Percentiles rank a stretch among this genome's conserved stretches.
These are phyloP conservation scores for Oryzias woworae DNA, from an alignment of 2,113 vertebrate species.

Conservation along the genomic window DNA sequence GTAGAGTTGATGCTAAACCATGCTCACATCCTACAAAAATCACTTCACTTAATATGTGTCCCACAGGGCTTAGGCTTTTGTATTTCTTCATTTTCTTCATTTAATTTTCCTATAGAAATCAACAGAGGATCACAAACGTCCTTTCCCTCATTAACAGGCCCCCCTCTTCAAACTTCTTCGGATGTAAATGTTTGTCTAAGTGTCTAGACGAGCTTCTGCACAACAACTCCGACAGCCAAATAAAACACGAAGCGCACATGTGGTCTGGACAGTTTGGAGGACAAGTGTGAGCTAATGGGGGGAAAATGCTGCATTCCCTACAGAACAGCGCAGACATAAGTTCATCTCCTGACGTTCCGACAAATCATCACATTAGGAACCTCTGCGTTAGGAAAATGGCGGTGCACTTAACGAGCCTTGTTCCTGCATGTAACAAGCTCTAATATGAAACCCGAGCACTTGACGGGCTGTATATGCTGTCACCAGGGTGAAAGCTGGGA, in stretches of 20 bases:
- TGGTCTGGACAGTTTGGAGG: constrained; percentile 8
- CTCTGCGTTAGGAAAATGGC: constrained; percentile 22
- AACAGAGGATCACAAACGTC: no score
- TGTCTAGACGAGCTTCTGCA: constrained; percentile 1
- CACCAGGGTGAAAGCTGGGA: not conserved
- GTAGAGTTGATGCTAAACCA: no score
- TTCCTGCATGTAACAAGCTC: constrained; percentile 15
- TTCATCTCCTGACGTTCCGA: constrained; percentile 6
- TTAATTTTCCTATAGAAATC: no score
- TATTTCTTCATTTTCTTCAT: no score
- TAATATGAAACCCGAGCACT: constrained; percentile 26
- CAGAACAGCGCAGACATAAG: constrained; percentile 4
- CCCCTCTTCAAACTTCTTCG: not conserved
- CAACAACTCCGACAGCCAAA: constrained; percentile 14
- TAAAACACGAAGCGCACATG: constrained; percentile 14
- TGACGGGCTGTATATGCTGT: constrained; percentile 21
- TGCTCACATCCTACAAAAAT: no score
- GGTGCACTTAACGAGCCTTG: not conserved
- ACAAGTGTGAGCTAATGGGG: constrained; percentile 18
- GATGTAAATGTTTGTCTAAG: constrained; percentile 6
- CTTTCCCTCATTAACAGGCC: no score
- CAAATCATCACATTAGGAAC: constrained; percentile 26
- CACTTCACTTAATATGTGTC: no score
- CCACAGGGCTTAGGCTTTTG: no score
- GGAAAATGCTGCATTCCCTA: constrained; percentile 16